Evolutionary conservation across 2,113 vertebrate genomes (phyloP), one percentile per base, ranked within the genome.

Genomic region (Mormyrus lacerda): DNA sequence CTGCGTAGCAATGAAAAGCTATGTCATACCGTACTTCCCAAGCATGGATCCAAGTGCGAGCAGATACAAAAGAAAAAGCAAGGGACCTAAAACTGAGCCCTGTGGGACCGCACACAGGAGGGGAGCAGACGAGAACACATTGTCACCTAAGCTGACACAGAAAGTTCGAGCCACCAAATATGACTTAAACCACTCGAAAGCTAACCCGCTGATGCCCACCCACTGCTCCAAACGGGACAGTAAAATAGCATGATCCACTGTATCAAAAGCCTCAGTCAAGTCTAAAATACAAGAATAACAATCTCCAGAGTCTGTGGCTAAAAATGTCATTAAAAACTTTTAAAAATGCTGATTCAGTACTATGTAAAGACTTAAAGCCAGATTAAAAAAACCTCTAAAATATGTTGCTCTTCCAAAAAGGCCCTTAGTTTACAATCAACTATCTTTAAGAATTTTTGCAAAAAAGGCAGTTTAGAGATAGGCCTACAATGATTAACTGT

Each of bases 201-300:
- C 87, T 69, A 35, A 73, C 8, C 27, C 35, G 10, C 11, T 58
- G 53, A 88, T 88, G 53, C 87, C 87, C 17, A 76, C 58, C 47
- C 85, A 87, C 24, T n/a, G n/a, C n/a, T n/a, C n/a, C n/a, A n/a
- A n/a, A n/a, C n/a, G n/a, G n/a, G n/a, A n/a, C n/a, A n/a, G 35
- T 6, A 88, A 7, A 13, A 88, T 88, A 17, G n/a, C 50, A 88
- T 88, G 87, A n/a, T n/a, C n/a, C n/a, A n/a, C n/a, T n/a, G n/a
- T n/a, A n/a, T n/a, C n/a, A n/a, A n/a, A n/a, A n/a, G 47, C 47
- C 47, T 8, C 87, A 58, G 87, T 87, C 27, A 87, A 27, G 11
- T 87, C 51, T 58, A 58, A 87, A 87, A 88, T 58, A 88, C 58
- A 19, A 76, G 42, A 45, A 76, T 48, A 88, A 61, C 87, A 88